Conservation (phyloP, 2,113 vertebrate genomes). For the Brachypteracias leptosomus region DNA sequence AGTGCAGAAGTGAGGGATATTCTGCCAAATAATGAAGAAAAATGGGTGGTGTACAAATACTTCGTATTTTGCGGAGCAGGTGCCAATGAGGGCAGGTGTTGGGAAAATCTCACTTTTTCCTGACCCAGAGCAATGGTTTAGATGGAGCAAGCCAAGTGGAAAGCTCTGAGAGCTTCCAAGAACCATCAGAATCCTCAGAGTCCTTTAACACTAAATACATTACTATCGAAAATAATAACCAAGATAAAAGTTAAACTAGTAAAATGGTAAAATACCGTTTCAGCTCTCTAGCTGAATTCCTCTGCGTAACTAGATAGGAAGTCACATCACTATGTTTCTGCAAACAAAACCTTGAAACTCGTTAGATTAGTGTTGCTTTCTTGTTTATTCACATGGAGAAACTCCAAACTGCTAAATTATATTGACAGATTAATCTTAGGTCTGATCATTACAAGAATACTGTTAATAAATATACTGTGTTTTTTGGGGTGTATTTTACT, state of each 20-base stretch:
- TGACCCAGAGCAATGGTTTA: background rate
- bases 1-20: background rate
- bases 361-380: background rate
- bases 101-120: fast-evolving
- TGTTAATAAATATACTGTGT: background rate
- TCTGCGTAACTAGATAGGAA: background rate
- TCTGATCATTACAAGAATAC: background rate
- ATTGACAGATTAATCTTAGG: background rate
- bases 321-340: background rate
- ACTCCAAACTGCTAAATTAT: background rate
- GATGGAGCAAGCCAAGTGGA: background rate
- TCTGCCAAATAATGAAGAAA: background rate
- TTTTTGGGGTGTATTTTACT: background rate
- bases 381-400: background rate
- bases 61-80: background rate
- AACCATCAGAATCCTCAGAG: no score
- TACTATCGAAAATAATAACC: background rate
- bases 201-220: no score
- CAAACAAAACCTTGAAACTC: background rate
- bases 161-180: background rate
- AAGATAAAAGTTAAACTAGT: background rate
- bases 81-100: background rate
- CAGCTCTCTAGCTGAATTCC: background rate
- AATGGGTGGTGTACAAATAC: fast-evolving
- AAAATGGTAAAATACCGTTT: background rate